These are phyloP conservation scores for Apogon hyalosoma DNA, from an alignment of 2,797 vertebrate species.

Conservation along the genomic window DNA sequence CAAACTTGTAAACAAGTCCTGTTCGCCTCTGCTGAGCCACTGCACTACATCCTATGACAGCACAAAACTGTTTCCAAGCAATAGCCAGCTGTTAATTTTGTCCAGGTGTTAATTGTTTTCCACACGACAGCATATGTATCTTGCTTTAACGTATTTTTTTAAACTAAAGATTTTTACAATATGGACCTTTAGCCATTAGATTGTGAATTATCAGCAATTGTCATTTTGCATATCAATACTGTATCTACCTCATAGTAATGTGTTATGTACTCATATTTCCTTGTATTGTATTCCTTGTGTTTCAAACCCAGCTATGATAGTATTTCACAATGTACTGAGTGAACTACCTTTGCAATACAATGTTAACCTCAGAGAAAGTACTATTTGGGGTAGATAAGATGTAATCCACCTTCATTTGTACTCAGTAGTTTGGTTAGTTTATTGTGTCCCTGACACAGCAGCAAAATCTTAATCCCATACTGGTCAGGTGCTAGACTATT, in stretches of 20 bases:
- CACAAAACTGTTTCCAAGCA: not conserved
- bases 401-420: not conserved
- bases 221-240: constrained; percentile 20
- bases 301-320: constrained; percentile 40
- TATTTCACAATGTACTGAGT: constrained; percentile 43
- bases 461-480: constrained; percentile 35
- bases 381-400: not conserved
- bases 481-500: constrained; percentile 56
- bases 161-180: not conserved
- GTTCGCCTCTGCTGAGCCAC: constrained; percentile 41
- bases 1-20: constrained; percentile 73
- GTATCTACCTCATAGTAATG: constrained; percentile 35
- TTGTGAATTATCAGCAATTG: not conserved
- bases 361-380: constrained; percentile 10
- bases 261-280: constrained; percentile 50
- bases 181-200: not conserved
- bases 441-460: not conserved
- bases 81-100: not conserved
- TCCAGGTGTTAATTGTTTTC: not conserved
- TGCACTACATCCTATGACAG: constrained; percentile 13
- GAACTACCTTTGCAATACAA: constrained; percentile 24
- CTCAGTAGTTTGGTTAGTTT: not conserved
- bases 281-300: constrained; percentile 49
- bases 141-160: constrained; percentile 1
- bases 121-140: not conserved